phyloP scores from a whole-genome alignment of 1,140 invertebrate genomes.

The Leptinotarsa texana region DNA sequence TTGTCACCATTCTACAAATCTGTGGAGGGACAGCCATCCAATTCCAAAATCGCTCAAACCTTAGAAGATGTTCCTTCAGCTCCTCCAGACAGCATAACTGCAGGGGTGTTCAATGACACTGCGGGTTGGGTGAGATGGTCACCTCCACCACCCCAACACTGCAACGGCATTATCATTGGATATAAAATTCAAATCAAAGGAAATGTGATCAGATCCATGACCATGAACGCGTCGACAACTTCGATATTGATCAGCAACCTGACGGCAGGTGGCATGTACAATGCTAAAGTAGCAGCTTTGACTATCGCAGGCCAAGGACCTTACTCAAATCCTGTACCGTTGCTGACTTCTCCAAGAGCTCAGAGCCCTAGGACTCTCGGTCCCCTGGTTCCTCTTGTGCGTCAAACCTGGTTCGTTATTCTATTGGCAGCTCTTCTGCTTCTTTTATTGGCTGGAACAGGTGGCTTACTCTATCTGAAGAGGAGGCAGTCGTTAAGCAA shows the following conservation, averaged over 20 bases:
- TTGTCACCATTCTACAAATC: constrained; percentile 85
- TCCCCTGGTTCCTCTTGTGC: constrained; percentile 59
- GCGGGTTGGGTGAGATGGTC: constrained; percentile 76
- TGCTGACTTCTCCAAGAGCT: constrained; percentile 48
- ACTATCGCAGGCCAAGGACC: constrained; percentile 72
- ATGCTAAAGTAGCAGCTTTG: constrained; percentile 72
- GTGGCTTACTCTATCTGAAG: constrained; percentile 66
- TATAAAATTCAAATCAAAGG: constrained; percentile 70
- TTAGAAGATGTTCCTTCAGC: constrained; percentile 77
- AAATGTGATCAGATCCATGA: constrained; percentile 50
- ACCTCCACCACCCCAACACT: constrained; percentile 74
- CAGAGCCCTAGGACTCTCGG: constrained; percentile 53
- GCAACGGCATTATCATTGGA: constrained; percentile 80
- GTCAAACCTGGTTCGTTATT: constrained; percentile 78
- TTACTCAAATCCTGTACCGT: constrained; percentile 64
- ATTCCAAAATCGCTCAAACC: constrained; percentile 71
- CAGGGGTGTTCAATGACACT: constrained; percentile 82
- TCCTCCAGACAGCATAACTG: constrained; percentile 79
- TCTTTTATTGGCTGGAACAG: constrained; percentile 67
- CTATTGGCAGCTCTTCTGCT: constrained; percentile 71
- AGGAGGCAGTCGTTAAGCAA: constrained; percentile 65
- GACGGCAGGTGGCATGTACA: constrained; percentile 71
- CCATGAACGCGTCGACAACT: constrained; percentile 72
- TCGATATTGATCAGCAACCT: constrained; percentile 74
- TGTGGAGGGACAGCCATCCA: constrained; percentile 81